Percentiles rank a stretch among this genome's conserved stretches.
Conservation (phyloP, 2,888 invertebrate genomes). For the Eledone cirrhosa region DNA sequence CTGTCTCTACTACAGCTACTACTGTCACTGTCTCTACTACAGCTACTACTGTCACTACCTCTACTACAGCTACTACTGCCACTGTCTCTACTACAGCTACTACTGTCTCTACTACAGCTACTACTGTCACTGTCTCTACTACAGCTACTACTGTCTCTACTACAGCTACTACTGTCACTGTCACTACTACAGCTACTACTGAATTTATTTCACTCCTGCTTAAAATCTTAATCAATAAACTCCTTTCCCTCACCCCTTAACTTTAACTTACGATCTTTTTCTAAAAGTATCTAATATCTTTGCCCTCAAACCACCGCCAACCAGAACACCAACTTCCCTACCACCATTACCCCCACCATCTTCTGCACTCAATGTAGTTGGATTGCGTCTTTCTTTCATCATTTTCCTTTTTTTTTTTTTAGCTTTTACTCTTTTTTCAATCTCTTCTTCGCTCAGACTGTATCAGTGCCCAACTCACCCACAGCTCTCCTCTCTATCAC, state of each 20-base stretch:
- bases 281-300: not conserved
- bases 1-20: not conserved
- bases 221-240: not conserved
- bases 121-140: not conserved
- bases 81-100: no score
- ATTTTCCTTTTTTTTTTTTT: not conserved
- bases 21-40: not conserved
- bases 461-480: not conserved
- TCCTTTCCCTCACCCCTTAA: not conserved
- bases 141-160: not conserved
- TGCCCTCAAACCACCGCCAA: not conserved
- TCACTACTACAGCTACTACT: not conserved
- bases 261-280: not conserved
- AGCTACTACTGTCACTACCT: not conserved
- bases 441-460: not conserved
- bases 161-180: not conserved
- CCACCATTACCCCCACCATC: not conserved
- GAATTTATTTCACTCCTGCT: not conserved
- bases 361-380: not conserved
- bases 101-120: not conserved
- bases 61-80: constrained; percentile 5
- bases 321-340: not conserved
- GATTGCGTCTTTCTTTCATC: not conserved
- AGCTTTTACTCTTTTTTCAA: not conserved
- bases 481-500: not conserved